phyloP scores from a whole-genome alignment of 2,888 invertebrate species.

The Ochropacha duplaris region DNA sequence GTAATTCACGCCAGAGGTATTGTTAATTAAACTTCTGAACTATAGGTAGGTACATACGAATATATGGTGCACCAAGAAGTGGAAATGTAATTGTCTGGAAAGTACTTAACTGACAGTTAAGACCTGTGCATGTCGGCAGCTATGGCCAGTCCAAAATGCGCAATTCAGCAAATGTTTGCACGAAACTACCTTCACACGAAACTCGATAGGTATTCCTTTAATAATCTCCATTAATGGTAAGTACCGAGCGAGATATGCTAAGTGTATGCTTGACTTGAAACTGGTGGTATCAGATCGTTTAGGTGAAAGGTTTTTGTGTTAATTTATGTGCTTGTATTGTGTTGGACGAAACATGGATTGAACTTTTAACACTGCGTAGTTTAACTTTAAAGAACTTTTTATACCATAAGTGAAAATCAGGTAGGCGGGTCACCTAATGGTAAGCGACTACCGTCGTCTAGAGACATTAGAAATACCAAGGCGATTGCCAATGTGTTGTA shows the following conservation, averaged over 20 bases:
- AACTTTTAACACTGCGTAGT: neutral
- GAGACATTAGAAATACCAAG: too few relatives aligned
- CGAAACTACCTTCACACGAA: slow-evolving; percentile 48
- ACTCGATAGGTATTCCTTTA: slow-evolving; percentile 38
- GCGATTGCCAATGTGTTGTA: too few relatives aligned
- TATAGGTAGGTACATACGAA: neutral
- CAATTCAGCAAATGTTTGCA: slow-evolving; percentile 59
- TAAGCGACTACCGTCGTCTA: too few relatives aligned
- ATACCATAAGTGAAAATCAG: too few relatives aligned
- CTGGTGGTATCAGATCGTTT: slow-evolving; percentile 49
- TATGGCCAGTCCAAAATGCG: slow-evolving; percentile 54
- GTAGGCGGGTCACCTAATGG: too few relatives aligned
- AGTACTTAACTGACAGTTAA: slow-evolving; percentile 62
- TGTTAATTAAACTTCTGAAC: slow-evolving; percentile 7
- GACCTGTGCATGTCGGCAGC: slow-evolving; percentile 48
- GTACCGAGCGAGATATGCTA: slow-evolving; percentile 38
- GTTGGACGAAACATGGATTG: slow-evolving; percentile 16
- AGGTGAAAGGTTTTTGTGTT: slow-evolving; percentile 46
- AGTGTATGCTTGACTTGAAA: slow-evolving; percentile 47
- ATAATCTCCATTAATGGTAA: slow-evolving; percentile 24
- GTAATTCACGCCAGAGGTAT: neutral
- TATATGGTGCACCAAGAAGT: slow-evolving; percentile 33
- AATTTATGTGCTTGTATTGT: slow-evolving; percentile 43
- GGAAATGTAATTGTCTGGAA: slow-evolving; percentile 62
- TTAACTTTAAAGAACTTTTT: neutral